phyloP scores from a whole-genome alignment of 1,140 invertebrate species.

The Camponotus vicinus region DNA sequence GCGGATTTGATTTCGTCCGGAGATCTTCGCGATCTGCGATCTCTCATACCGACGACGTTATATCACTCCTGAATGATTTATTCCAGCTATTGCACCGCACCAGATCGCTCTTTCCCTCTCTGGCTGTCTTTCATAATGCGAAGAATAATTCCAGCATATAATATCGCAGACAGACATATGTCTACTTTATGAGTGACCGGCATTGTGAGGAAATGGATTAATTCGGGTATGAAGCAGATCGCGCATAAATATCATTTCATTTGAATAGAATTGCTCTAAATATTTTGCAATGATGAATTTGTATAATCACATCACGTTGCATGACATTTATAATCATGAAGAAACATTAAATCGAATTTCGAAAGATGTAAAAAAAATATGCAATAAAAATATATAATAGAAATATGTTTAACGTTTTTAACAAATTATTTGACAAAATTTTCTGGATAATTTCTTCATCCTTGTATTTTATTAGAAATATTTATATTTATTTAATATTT shows the following conservation, averaged over 20 bases:
- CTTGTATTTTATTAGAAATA: not conserved
- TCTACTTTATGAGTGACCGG: constrained; percentile 49
- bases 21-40: constrained; percentile 25
- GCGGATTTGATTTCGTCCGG: constrained; percentile 58
- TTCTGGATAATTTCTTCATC: not conserved
- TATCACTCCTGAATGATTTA: constrained; percentile 58
- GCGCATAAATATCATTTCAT: constrained; percentile 50
- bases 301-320: constrained; percentile 5
- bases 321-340: constrained; percentile 27
- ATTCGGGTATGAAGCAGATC: constrained; percentile 56
- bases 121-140: constrained; percentile 43
- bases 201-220: constrained; percentile 69
- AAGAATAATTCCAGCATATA: constrained; percentile 65
- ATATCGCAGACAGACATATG: constrained; percentile 25
- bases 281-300: constrained; percentile 10
- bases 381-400: not conserved
- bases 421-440: not conserved
- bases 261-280: constrained; percentile 48
- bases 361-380: not conserved
- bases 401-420: constrained; percentile 12
- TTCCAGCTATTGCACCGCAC: constrained; percentile 48
- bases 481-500: constrained; percentile 18
- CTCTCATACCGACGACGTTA: constrained; percentile 30
- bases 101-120: constrained; percentile 22
- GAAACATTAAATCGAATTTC: constrained; percentile 9